Percentiles rank a stretch among this genome's conserved stretches.
Evolutionary conservation across 2,888 invertebrate genomes (phyloP).

Genomic region (Drosophila mettleri): DNA sequence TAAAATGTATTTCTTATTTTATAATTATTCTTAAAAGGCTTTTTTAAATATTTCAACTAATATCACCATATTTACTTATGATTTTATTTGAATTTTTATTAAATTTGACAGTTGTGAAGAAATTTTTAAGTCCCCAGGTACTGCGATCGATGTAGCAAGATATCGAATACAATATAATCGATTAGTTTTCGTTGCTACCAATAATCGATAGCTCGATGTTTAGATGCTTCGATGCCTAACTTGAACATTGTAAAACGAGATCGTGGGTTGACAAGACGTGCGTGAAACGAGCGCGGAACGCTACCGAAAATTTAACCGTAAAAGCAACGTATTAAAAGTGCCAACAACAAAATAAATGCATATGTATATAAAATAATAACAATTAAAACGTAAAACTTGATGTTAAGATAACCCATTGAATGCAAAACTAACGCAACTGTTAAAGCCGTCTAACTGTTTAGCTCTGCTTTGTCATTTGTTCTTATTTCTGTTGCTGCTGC

Average conservation of each 20-base stretch:
- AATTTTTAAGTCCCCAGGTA: neutral
- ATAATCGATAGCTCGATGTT: slow-evolving; percentile 19
- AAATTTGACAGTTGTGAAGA: neutral
- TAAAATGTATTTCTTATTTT: neutral
- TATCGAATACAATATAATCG: slow-evolving; percentile 6
- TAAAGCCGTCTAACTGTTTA: slow-evolving; percentile 43
- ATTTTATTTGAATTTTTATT: neutral
- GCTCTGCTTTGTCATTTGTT: slow-evolving; percentile 24
- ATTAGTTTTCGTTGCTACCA: neutral
- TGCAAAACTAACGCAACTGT: slow-evolving; percentile 27
- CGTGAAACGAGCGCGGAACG: slow-evolving; percentile 64
- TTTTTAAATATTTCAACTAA: neutral
- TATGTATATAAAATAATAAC: slow-evolving; percentile 28
- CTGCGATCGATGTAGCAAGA: neutral
- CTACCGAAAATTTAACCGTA: slow-evolving; percentile 46
- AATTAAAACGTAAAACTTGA: slow-evolving; percentile 22
- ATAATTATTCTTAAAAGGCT: no score
- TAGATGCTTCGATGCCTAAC: neutral
- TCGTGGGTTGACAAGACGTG: slow-evolving; percentile 63
- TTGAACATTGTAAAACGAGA: slow-evolving; percentile 52
- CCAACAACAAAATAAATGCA: slow-evolving; percentile 48
- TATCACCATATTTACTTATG: neutral
- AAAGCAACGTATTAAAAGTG: slow-evolving; percentile 54
- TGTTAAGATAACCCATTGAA: slow-evolving; percentile 22
- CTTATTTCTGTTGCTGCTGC: slow-evolving; percentile 8